A percentile compares a stretch with the other conserved stretches of the same genome.
Evolutionary conservation across 2,113 vertebrate genomes (phyloP).

Genomic region (Perca schrenkii): DNA sequence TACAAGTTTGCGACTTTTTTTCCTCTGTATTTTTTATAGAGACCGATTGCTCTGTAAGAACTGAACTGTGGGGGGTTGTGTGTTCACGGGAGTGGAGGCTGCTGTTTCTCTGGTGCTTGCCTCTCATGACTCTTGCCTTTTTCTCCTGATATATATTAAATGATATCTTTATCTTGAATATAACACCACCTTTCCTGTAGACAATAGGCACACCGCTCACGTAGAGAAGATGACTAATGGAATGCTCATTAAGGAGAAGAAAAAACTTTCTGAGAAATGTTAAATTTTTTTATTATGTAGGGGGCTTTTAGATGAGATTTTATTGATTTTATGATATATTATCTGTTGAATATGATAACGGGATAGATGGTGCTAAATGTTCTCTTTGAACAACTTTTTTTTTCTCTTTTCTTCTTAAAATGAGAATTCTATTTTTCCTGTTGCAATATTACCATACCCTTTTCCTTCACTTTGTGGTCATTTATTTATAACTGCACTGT

Average conservation of each 20-base stretch:
- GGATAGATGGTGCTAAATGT: slow-evolving; percentile 86
- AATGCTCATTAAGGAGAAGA: slow-evolving; percentile 69
- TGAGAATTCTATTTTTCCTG: slow-evolving; percentile 86
- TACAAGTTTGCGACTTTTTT: slow-evolving; percentile 68
- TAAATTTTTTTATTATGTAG: slow-evolving; percentile 74
- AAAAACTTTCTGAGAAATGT: slow-evolving; percentile 73
- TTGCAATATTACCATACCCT: slow-evolving; percentile 85
- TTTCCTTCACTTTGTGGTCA: slow-evolving; percentile 83
- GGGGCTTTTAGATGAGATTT: slow-evolving; percentile 78
- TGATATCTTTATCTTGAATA: slow-evolving; percentile 81
- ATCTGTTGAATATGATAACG: slow-evolving; percentile 77
- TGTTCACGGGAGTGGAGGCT: slow-evolving; percentile 59
- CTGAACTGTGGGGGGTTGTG: slow-evolving; percentile 62
- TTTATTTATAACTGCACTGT: slow-evolving; percentile 89
- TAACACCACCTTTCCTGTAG: slow-evolving; percentile 82
- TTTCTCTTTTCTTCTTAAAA: slow-evolving; percentile 74
- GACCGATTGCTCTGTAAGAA: slow-evolving; percentile 73
- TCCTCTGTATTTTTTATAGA: slow-evolving; percentile 57
- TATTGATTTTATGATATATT: slow-evolving; percentile 76
- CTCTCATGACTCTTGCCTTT: slow-evolving; percentile 61
- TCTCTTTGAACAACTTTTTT: slow-evolving; percentile 76
- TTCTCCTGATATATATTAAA: slow-evolving; percentile 79
- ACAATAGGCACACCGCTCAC: slow-evolving; percentile 79
- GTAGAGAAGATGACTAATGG: slow-evolving; percentile 78
- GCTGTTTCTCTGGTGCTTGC: slow-evolving; percentile 78